Base-by-base conservation (phyloP, 2,113 vertebrate genomes). In the Polyodon spathula region DNA sequence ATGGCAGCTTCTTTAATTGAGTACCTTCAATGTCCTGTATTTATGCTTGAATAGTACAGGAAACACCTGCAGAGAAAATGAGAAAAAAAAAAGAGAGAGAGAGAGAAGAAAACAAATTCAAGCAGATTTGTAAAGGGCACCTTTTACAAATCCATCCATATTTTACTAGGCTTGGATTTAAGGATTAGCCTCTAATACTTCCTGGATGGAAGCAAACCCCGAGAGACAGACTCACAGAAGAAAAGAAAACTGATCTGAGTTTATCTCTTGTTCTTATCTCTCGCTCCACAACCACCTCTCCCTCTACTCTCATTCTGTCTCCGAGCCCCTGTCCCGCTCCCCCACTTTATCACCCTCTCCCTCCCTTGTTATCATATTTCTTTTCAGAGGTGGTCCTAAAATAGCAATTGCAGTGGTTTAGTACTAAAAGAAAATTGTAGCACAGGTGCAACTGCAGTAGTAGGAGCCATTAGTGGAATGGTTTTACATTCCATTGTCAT, bases 121-220 rank as follows among this genome's bases (percentile, higher is more conserved):
- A 82, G 85, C 77, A 76, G 73, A 87, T 92, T 89, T 88, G 88
- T 89, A 91, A 91, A 90, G 86, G 86, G 85, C 85, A 84, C 76
- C 81, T 82, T 88, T 90, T 90, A 91, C 86, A 92, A 89, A 91
- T 88, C 88, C 83, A 81, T 86, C 83, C 83, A 87, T 82, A 80
- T 87, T 90, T 84, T 83, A 81, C 81, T 66, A 81, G 86, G 76
- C 81, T 67, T 67, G 84, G 85, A 90, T 88, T 86, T 85, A 86
- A 63, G 85, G 88, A 91, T 91, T 91, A 89, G 84, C 76, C 74
- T 80, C 63, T 81, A 84, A 89, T 89, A 87, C 84, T 89, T 87
- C 73, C 75, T 75, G 79, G 77, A 78, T 79, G 62, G 63, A 67
- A 64, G 76, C 73, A 37, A 79, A 81, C 74, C 81, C 74, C 75